These are phyloP conservation scores for Xenopus petersii DNA, from an alignment of 2,797 vertebrate genomes.

Conservation along the genomic window DNA sequence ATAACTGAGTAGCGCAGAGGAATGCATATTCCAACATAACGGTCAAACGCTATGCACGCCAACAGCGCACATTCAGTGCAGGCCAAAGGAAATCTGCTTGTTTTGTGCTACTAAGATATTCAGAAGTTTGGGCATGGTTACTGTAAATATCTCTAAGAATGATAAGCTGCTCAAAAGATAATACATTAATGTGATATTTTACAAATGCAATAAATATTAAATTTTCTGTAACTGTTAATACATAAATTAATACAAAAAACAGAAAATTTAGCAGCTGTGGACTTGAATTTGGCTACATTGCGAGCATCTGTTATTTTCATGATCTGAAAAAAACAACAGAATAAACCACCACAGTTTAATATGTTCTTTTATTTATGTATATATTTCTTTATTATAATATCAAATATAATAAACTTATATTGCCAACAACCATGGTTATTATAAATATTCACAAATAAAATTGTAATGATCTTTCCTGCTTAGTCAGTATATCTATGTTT, in stretches of 20 bases:
- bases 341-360: too few species aligned
- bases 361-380: too few species aligned
- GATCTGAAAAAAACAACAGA: too few species aligned
- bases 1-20: conserved; percentile 54
- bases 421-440: too few species aligned
- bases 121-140: conserved; percentile 64
- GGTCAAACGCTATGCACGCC: conserved; percentile 59
- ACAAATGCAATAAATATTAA: conserved; percentile 60
- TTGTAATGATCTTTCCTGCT: too few species aligned
- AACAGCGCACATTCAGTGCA: conserved; percentile 59
- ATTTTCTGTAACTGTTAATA: conserved; percentile 49
- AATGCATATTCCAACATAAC: conserved; percentile 60
- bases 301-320: too few species aligned
- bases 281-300: conserved; percentile 53
- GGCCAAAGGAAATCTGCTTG: conserved; percentile 29
- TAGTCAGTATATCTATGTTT: too few species aligned
- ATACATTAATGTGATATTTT: conserved; percentile 11
- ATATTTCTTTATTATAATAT: too few species aligned
- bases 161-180: conserved; percentile 52
- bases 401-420: too few species aligned
- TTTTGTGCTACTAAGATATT: too few species aligned
- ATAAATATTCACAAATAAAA: too few species aligned
- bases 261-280: conserved; percentile 47
- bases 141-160: conserved; percentile 62
- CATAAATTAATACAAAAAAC: conserved; percentile 54